These are phyloP conservation scores for Periophthalmus magnuspinnatus DNA, from an alignment of 2,797 vertebrate genomes.

Conservation along the genomic window DNA sequence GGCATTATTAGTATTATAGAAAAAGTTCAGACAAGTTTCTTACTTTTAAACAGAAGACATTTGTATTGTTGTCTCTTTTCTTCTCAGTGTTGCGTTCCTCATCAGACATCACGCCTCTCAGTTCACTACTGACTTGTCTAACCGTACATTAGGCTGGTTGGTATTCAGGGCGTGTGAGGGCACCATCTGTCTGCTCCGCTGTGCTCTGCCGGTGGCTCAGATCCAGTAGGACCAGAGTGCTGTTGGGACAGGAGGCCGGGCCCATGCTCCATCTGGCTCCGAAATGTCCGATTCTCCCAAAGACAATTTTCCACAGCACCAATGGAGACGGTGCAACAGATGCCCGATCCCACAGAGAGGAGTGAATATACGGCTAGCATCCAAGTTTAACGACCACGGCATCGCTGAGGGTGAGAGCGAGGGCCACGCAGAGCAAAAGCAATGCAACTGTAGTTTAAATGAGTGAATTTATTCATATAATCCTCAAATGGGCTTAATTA, in stretches of 20 bases:
- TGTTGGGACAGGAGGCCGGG: constrained; percentile 62
- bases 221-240: constrained; percentile 65
- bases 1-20: too few species aligned
- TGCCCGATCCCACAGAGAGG: constrained; percentile 67
- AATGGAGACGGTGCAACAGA: constrained; percentile 72
- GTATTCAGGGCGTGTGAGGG: constrained; percentile 56
- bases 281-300: constrained; percentile 64
- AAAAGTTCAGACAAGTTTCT: too few species aligned
- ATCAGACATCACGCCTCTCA: constrained; percentile 26
- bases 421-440: constrained; percentile 21
- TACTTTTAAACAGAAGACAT: too few species aligned
- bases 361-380: constrained; percentile 64
- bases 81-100: not conserved
- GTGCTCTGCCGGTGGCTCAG: constrained; percentile 65
- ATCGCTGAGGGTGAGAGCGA: constrained; percentile 41
- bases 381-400: constrained; percentile 54
- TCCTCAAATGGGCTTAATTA: constrained; percentile 33
- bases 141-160: constrained; percentile 42
- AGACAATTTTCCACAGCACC: constrained; percentile 72
- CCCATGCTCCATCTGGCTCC: constrained; percentile 75
- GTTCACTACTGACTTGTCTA: constrained; percentile 46
- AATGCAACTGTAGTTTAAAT: constrained; percentile 31
- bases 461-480: constrained; percentile 7
- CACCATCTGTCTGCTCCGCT: constrained; percentile 69
- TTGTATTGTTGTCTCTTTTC: too few species aligned